Percentiles rank a stretch among this genome's conserved stretches.
Conservation (phyloP, 37 sponge, comb jelly and placozoan species). For the Beroe ovata region DNA sequence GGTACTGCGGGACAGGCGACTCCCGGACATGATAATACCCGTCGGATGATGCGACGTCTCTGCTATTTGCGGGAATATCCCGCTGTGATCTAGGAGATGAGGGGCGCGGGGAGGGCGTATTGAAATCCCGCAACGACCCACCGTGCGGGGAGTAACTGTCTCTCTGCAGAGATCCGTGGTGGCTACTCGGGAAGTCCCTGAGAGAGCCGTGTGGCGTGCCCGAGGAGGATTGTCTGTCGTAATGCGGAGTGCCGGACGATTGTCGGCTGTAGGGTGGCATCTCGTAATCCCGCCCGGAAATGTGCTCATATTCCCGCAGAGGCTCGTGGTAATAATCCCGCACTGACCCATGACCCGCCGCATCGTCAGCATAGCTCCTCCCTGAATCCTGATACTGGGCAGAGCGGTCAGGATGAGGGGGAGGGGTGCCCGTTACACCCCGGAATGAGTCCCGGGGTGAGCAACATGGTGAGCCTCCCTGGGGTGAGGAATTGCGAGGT, state of each 20-base stretch:
- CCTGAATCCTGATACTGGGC: not conserved
- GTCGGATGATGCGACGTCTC: not conserved
- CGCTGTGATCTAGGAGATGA: not conserved
- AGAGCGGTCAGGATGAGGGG: not conserved
- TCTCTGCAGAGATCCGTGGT: not conserved
- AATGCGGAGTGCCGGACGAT: not conserved
- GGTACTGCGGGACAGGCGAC: not conserved
- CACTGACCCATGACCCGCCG: not conserved
- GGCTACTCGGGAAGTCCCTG: not conserved
- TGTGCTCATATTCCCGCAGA: not conserved
- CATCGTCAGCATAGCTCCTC: not conserved
- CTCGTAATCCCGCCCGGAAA: not conserved
- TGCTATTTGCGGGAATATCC: not conserved
- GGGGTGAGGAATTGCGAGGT: not conserved
- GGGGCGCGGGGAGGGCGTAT: not conserved
- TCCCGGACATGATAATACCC: not conserved
- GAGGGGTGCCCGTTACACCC: not conserved
- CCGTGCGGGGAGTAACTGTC: not conserved
- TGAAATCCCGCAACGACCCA: not conserved
- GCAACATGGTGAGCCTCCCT: not conserved
- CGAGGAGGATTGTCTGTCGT: not conserved
- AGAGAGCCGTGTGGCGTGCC: not conserved
- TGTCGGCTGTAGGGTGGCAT: not conserved
- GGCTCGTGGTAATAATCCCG: not conserved
- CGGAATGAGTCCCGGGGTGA: constrained; percentile 44